Evolutionary conservation across 1,140 invertebrate species (phyloP).

Genomic region (Mercenaria mercenaria): DNA sequence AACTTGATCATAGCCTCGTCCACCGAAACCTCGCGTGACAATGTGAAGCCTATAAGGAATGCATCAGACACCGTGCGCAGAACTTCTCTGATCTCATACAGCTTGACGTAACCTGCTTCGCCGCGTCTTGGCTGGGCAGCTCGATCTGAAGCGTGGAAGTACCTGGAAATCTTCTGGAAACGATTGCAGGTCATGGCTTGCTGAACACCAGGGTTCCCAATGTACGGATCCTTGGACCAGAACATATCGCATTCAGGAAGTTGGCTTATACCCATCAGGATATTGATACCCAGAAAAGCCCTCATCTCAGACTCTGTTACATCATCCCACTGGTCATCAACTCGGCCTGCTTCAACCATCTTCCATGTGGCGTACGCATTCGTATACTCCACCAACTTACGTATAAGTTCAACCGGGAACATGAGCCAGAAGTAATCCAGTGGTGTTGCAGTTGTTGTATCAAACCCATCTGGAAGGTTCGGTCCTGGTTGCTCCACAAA

Average conservation of each 20-base stretch:
- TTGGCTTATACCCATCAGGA: not conserved
- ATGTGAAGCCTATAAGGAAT: not conserved
- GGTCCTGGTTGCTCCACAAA: not conserved
- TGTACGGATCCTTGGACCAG: not conserved
- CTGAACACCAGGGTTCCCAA: not conserved
- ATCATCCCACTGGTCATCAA: too few relatives aligned
- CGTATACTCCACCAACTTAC: not conserved
- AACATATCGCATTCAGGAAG: not conserved
- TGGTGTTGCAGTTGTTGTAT: not conserved
- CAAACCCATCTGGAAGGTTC: not conserved
- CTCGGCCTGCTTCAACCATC: not conserved
- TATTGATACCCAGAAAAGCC: too few relatives aligned
- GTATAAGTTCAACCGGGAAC: too few relatives aligned
- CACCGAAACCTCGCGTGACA: not conserved
- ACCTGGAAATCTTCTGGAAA: not conserved
- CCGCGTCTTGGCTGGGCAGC: not conserved
- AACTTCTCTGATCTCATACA: not conserved
- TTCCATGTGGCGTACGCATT: not conserved
- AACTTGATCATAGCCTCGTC: slow-evolving; percentile 6
- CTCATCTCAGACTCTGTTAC: not conserved
- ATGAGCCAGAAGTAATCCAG: not conserved
- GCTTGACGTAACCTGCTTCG: not conserved
- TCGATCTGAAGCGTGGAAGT: not conserved
- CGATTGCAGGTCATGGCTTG: too few relatives aligned
- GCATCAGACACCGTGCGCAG: not conserved